Evolutionary conservation across 2,888 invertebrate genomes (phyloP).

Genomic region (Phragmatobia fuliginosa): DNA sequence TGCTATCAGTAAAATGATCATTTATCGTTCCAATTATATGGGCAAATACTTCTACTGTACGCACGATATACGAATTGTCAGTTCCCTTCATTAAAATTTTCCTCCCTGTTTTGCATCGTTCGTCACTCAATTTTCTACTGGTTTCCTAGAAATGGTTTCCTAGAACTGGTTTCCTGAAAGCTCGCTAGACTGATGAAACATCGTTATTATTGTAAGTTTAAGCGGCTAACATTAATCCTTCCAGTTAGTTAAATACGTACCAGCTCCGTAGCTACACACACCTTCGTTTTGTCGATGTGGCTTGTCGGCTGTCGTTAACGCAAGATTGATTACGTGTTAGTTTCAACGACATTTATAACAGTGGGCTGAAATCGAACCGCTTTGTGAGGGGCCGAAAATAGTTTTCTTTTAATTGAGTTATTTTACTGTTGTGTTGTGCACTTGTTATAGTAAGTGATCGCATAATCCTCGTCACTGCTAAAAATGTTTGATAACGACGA

Average conservation of each 20-base stretch:
- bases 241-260: background rate
- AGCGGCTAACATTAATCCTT: background rate
- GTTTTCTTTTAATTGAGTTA: constrained; percentile 3
- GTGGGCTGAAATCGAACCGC: background rate
- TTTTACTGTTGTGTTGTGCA: background rate
- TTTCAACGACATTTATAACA: constrained; percentile 13
- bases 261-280: constrained; percentile 11
- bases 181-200: background rate
- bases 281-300: constrained; percentile 13
- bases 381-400: background rate
- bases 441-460: background rate
- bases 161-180: no score
- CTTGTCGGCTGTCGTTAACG: constrained; percentile 23
- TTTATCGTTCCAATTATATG: no score
- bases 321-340: constrained; percentile 27
- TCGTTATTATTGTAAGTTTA: background rate
- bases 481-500: background rate
- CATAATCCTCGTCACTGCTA: background rate
- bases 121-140: background rate
- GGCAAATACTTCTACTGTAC: no score
- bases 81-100: no score
- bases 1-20: no score
- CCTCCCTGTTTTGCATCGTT: no score
- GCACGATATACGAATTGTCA: no score
- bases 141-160: background rate